Percentiles rank a stretch among this genome's conserved stretches.
Conservation (phyloP, 1,140 invertebrate genomes). For the Cecropterus lyciades region DNA sequence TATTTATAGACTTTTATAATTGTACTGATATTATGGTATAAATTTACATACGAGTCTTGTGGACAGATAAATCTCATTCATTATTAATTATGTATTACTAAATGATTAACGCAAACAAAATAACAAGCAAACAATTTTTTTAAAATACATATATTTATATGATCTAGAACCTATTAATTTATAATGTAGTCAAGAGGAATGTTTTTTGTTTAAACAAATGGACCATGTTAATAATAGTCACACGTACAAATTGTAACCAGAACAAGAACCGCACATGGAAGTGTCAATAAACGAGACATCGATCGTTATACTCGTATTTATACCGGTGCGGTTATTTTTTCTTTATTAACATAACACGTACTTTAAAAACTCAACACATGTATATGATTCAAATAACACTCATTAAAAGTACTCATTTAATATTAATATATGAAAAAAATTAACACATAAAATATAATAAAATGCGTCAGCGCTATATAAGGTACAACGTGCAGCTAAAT, state of each 20-base stretch:
- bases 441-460: constrained; percentile 46
- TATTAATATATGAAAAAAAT: constrained; percentile 63
- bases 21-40: constrained; percentile 68
- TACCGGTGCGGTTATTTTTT: neutral
- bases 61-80: constrained; percentile 44
- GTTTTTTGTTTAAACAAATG: constrained; percentile 15
- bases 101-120: constrained; percentile 3
- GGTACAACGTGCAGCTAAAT: constrained; percentile 32
- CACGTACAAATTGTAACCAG: neutral
- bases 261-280: neutral
- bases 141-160: constrained; percentile 79
- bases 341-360: constrained; percentile 52
- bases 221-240: constrained; percentile 6
- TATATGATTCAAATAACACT: constrained; percentile 62
- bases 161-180: constrained; percentile 79
- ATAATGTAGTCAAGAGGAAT: constrained; percentile 26
- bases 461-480: constrained; percentile 29
- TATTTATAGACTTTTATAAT: constrained; percentile 65
- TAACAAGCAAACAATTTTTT: constrained; percentile 15
- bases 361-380: constrained; percentile 60
- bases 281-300: constrained; percentile 11
- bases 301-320: constrained; percentile 20
- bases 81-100: constrained; percentile 8
- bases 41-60: constrained; percentile 60
- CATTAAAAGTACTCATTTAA: constrained; percentile 62